Base-by-base conservation (phyloP, 2,888 invertebrate species). In the Eupithecia vulgata region DNA sequence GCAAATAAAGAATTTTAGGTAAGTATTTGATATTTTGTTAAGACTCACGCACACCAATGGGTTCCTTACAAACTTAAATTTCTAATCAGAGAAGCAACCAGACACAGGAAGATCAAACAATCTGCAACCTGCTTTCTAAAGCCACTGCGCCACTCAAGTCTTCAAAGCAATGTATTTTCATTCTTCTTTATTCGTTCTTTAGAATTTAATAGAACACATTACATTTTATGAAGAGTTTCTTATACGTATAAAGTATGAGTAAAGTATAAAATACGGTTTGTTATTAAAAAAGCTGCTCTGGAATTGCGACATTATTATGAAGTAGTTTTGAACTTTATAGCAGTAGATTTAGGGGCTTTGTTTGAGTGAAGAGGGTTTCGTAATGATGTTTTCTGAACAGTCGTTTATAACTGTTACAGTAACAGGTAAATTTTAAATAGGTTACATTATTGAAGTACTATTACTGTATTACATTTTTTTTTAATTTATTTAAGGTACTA, bases 321-420 rank as follows among this genome's bases (percentile, higher is more conserved):
- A 34, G 15, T 15, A 61, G 61, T 61, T 61, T 61, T 57, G 25
- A 57, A 57, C 25, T 57, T 57, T 57, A 57, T 57, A 1, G 12
- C 4, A 25, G 13, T 57, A 25, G 57, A 25, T 25, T 25, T 52
- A 12, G n/a, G 25, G 57, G 21, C 25, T 57, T 57, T 25, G 17
- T 61, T 34, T 34, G 34, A 61, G 59, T 59, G 59, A 59, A 59
- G 17, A 61, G 30, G 61, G 61, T 34, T 34, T 48, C 52, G 13
- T 40, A 42, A 30, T 45, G 45, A 30, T 48, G 67, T 25, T 48
- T 48, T 67, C 35, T 4, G 57, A 57, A 68, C 52, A 21, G 34
- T 61, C 61, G 61, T 61, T 35, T 34, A 34, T 34, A 34, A 61
- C 61, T 8, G 8, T 17, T 61, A 17, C 17, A 7, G 61, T 61